Evolutionary conservation across 2,797 vertebrate species (phyloP), one percentile per base, ranked within the genome.

Genomic region (Urophycis tenuis): DNA sequence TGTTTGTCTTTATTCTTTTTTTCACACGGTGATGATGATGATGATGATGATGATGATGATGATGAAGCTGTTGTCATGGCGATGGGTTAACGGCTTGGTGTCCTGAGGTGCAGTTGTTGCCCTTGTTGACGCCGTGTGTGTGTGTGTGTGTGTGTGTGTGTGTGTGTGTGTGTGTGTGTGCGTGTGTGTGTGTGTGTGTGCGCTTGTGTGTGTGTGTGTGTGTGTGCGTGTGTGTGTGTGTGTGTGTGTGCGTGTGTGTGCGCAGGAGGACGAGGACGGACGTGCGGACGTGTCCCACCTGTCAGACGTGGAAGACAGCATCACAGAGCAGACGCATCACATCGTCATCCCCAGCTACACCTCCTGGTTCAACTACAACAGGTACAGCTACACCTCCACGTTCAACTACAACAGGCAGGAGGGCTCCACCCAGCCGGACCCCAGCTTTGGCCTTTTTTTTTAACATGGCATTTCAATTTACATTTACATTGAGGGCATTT

Each of bases 281-380:
- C 94, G 94, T 86, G 92, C 88, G 0, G 97, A 98, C 71, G 92
- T 94, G 6, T 89, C 93, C 35, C 95, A 96, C 3, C 92, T 95
- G 0, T 80, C 94, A 0, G 97, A 98, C 0, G 93, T 93, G 35
- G 97, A 99, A 78, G 97, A 99, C 75, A 97, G 92, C 0, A 94
- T 96, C 82, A 95, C 95, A 0, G 97, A 99, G 71, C 97, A 99
- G 88, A 99, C 96, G 0, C 97, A 99, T 90, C 97, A 99, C 86
- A 96, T 99, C 82, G 98, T 99, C 72, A 96, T 99, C 78, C 97
- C 97, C 15, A 98, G 96, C 91, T 98, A 98, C 41, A 93, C 96
- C 0, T 96, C 97, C 0, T 99, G 97, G 97, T 99, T 99, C 83
- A 96, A 99, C 89, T 95, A 99, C 85, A 99, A 99, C 91, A 94